A percentile compares a stretch with the other conserved stretches of the same genome.
These are phyloP conservation scores for Oedothorax gibbosus DNA, from an alignment of 1,140 invertebrate genomes.

Conservation along the genomic window DNA sequence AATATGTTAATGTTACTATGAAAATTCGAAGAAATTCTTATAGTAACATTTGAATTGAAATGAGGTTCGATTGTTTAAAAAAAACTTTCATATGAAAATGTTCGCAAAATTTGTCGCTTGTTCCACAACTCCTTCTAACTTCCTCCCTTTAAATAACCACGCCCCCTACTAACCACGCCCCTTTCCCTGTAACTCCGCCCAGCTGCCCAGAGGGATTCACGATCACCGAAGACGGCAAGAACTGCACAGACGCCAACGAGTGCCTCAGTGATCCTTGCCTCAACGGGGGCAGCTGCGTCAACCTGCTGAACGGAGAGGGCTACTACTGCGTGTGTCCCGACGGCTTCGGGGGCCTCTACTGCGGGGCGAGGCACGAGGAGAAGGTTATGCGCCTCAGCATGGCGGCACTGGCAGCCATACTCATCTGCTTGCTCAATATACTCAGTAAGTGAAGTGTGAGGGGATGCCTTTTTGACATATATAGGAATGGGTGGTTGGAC, in stretches of 20 bases:
- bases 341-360: conserved; percentile 94
- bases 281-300: conserved; percentile 73
- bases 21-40: not conserved
- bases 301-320: conserved; percentile 75
- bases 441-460: conserved; percentile 80
- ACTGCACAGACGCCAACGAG: conserved; percentile 93
- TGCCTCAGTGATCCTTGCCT: conserved; percentile 92
- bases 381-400: conserved; percentile 92
- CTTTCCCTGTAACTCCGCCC: not conserved
- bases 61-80: too few relatives aligned
- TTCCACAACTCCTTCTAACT: not conserved
- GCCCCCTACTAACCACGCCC: not conserved
- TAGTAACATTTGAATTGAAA: too few relatives aligned
- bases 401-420: conserved; percentile 91
- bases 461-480: too few relatives aligned
- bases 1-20: not conserved
- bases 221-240: conserved; percentile 88
- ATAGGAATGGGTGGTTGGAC: too few relatives aligned
- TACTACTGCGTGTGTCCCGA: conserved; percentile 77
- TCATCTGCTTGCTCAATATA: conserved; percentile 94
- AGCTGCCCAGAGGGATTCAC: conserved; percentile 93
- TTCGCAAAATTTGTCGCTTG: too few relatives aligned
- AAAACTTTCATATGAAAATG: too few relatives aligned
- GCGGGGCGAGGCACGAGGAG: conserved; percentile 91
- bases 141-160: not conserved